phyloP scores from a whole-genome alignment of 2,888 invertebrate genomes.

The Homarus gammarus region DNA sequence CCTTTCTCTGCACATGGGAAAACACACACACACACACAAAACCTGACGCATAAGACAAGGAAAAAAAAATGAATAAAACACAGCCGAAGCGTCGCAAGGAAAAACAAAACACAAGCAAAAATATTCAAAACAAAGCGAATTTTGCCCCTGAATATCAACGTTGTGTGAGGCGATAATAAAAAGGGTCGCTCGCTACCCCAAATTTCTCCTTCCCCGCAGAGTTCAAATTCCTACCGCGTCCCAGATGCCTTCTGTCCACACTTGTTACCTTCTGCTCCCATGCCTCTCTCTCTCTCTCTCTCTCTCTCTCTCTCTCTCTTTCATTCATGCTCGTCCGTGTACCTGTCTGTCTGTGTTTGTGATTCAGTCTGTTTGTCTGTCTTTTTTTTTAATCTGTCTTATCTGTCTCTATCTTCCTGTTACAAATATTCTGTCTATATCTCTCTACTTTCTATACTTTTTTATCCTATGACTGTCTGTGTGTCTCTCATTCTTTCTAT shows the following conservation, averaged over 20 bases:
- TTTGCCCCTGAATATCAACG: neutral
- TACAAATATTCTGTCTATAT: too few relatives aligned
- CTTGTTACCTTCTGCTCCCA: slow-evolving; percentile 11
- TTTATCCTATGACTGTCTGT: too few relatives aligned
- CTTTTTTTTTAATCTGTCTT: too few relatives aligned
- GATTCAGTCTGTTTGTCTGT: too few relatives aligned
- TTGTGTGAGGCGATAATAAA: neutral
- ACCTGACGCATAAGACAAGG: too few relatives aligned
- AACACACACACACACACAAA: too few relatives aligned
- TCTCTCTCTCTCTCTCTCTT: slow-evolving; percentile 38
- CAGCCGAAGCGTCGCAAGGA: neutral
- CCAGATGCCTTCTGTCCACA: neutral
- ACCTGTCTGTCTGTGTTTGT: too few relatives aligned
- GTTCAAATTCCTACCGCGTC: neutral
- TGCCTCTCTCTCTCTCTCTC: slow-evolving; percentile 26
- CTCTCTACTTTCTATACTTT: too few relatives aligned
- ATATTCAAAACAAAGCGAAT: neutral
- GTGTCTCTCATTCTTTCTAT: too few relatives aligned
- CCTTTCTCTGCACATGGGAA: too few relatives aligned
- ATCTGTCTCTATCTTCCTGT: too few relatives aligned
- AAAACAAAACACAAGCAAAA: neutral
- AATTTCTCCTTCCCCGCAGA: neutral
- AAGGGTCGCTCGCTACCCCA: neutral
- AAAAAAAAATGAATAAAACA: neutral
- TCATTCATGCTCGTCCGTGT: neutral